phyloP scores from a whole-genome alignment of 2,113 vertebrate species.

The Colossoma macropomum region DNA sequence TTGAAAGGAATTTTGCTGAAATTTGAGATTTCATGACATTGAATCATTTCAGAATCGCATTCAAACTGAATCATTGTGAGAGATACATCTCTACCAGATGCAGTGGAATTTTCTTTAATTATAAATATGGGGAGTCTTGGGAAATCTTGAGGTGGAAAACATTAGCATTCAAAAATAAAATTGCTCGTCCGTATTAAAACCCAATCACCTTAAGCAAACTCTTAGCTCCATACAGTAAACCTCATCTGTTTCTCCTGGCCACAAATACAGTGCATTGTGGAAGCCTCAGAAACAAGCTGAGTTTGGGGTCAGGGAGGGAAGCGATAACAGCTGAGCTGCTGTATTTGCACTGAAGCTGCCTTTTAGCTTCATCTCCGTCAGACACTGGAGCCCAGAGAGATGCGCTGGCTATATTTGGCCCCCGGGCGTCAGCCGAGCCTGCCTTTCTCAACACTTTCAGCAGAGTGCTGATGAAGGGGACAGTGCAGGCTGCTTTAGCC shows the following conservation, averaged over 20 bases:
- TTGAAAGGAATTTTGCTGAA: too few species aligned
- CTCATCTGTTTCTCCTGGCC: constrained; percentile 2
- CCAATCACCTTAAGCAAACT: neutral
- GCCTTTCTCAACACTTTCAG: constrained; percentile 43
- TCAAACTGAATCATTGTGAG: too few species aligned
- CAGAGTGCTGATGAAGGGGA: constrained; percentile 50
- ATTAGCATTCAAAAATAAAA: too few species aligned
- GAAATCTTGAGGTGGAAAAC: too few species aligned
- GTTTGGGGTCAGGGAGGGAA: neutral
- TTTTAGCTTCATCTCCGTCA: constrained; percentile 26
- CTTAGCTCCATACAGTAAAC: neutral
- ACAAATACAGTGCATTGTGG: neutral
- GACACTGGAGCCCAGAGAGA: constrained; percentile 7
- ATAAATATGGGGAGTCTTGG: too few species aligned
- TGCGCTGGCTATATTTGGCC: constrained; percentile 40
- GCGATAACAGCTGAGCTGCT: neutral
- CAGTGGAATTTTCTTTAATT: too few species aligned
- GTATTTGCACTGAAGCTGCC: neutral
- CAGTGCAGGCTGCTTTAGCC: constrained; percentile 5
- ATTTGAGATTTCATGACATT: too few species aligned
- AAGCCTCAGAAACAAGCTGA: neutral
- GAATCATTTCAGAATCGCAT: too few species aligned
- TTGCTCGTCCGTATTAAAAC: too few species aligned
- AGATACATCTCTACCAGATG: too few species aligned
- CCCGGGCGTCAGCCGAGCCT: constrained; percentile 17